A percentile compares a stretch with the other conserved stretches of the same genome.
These are phyloP conservation scores for Amphipoea lucens DNA, from an alignment of 2,888 invertebrate genomes.

Conservation along the genomic window DNA sequence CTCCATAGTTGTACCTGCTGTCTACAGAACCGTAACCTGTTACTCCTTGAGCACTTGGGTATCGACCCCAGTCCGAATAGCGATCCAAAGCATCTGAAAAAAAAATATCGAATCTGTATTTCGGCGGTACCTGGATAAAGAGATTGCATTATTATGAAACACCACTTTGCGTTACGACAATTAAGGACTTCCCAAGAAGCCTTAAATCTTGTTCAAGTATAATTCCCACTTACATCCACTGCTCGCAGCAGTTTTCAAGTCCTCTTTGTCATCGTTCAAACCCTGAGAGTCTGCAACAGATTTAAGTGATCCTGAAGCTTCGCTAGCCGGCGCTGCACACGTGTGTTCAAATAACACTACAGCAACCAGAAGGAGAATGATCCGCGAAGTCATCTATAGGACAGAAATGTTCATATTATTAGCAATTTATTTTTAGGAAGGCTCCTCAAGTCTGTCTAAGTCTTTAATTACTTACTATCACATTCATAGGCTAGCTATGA, in stretches of 20 bases:
- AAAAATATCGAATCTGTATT: neutral
- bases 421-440: neutral
- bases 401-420: neutral
- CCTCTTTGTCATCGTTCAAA: constrained; percentile 69
- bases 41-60: constrained; percentile 72
- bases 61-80: constrained; percentile 81
- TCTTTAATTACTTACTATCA: neutral
- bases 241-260: constrained; percentile 83
- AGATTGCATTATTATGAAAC: neutral
- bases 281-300: constrained; percentile 50
- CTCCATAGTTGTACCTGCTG: constrained; percentile 73
- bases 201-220: neutral
- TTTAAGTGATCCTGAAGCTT: constrained; percentile 57
- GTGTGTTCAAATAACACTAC: constrained; percentile 53
- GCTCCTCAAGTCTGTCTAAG: neutral
- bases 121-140: neutral
- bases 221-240: constrained; percentile 77
- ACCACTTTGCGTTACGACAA: neutral
- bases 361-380: constrained; percentile 67
- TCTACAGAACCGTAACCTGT: constrained; percentile 78
- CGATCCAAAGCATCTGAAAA: constrained; percentile 76
- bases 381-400: constrained; percentile 74
- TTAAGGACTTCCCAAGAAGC: no score
- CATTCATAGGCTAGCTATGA: neutral
- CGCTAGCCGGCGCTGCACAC: constrained; percentile 68